phyloP scores from a whole-genome alignment of 2,113 vertebrate genomes.

The Plecturocebus donacophilus region DNA sequence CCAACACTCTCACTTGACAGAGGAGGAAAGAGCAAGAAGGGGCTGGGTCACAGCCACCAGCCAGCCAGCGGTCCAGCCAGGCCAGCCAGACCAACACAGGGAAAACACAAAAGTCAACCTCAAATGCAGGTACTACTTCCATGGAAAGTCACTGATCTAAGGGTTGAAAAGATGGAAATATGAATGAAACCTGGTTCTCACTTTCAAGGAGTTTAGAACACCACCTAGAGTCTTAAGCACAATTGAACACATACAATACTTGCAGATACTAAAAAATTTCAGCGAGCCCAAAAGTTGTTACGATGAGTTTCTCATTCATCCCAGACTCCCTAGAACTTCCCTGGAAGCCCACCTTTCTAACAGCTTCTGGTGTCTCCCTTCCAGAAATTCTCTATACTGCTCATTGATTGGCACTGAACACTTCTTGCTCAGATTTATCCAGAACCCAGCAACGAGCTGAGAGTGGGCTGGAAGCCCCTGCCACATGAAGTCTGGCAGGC shows the following conservation, averaged over 20 bases:
- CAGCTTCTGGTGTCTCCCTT: neutral
- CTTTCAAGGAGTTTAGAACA: constrained; percentile 28
- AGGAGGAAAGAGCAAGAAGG: neutral
- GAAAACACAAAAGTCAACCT: neutral
- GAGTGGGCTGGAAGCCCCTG: neutral
- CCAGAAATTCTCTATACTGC: constrained; percentile 4
- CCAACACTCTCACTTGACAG: neutral
- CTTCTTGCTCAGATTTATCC: constrained; percentile 16
- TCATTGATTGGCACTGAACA: neutral
- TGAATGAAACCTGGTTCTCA: neutral
- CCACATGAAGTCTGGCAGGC: neutral
- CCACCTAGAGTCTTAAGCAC: neutral
- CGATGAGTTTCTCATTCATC: neutral
- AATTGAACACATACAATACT: neutral
- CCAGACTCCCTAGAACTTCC: neutral
- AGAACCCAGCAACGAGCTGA: neutral
- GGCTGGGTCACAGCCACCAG: neutral
- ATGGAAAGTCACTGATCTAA: neutral
- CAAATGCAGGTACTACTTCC: neutral
- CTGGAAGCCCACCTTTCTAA: neutral
- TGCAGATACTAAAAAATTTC: neutral
- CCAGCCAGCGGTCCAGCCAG: neutral
- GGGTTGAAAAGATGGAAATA: neutral
- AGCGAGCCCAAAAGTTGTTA: neutral
- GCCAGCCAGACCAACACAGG: neutral